phyloP scores from a whole-genome alignment of 2,888 invertebrate genomes.

The Drosophila peninsularis region DNA sequence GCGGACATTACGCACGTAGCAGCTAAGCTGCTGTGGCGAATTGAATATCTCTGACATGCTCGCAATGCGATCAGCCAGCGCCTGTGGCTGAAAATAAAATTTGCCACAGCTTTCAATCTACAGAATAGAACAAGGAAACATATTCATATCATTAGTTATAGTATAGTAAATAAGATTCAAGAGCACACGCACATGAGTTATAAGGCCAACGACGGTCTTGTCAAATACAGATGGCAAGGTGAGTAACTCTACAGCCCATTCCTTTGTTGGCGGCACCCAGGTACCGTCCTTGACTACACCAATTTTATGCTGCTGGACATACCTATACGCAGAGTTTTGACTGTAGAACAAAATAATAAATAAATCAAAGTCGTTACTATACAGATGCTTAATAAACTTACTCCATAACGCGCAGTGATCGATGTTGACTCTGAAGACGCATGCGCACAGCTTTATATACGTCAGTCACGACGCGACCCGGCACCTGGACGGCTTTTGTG shows the following conservation, averaged over 20 bases:
- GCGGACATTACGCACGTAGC: conserved; percentile 64
- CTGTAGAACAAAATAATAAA: conserved; percentile 76
- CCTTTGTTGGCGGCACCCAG: conserved; percentile 71
- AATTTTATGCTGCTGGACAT: conserved; percentile 83
- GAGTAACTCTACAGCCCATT: conserved; percentile 86
- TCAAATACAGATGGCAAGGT: conserved; percentile 87
- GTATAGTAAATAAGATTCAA: not conserved
- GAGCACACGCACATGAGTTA: conserved; percentile 86
- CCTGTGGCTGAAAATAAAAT: conserved; percentile 83
- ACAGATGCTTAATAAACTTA: conserved; percentile 51
- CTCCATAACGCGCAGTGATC: conserved; percentile 80
- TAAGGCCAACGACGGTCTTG: conserved; percentile 84
- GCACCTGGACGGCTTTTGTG: conserved; percentile 83
- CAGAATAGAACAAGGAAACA: not conserved
- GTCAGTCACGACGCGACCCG: conserved; percentile 88
- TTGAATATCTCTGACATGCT: conserved; percentile 84
- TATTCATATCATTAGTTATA: not conserved
- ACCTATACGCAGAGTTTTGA: conserved; percentile 85
- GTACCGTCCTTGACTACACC: conserved; percentile 75
- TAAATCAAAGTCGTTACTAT: not conserved
- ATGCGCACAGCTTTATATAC: conserved; percentile 91
- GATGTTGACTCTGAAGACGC: conserved; percentile 85
- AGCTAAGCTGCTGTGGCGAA: conserved; percentile 73
- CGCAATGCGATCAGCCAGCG: conserved; percentile 71
- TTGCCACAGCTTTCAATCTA: conserved; percentile 82